Base-by-base conservation (phyloP, 2,888 invertebrate species). In the Melanotus villosus region DNA sequence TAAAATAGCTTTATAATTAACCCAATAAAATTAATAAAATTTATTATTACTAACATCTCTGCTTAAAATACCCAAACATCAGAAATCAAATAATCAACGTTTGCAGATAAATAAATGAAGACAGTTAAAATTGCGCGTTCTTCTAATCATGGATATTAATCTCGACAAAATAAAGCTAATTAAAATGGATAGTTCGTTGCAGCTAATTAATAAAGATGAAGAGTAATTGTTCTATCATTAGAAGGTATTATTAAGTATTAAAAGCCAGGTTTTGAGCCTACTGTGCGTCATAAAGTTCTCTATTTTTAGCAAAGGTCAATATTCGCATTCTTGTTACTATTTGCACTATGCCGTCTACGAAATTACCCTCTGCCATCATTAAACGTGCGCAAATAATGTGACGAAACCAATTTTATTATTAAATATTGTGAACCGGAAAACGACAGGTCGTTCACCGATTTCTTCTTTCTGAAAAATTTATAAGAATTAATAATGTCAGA, bases 281-380 rank as follows among this genome's bases (percentile, higher is more conserved):
- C 21, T 45, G 19, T 45, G 34, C 62, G 62, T 62, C 62, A 52
- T 30, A 41, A 58, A n/a, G 50, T 10, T 4, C 14, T 23, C 43
- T 64, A 64, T 56, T 64, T 64, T 64, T 64, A 64, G 54, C 54
- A 64, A 50, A 64, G 64, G 64, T 64, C 56, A 64, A 64, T 56
- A 64, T 43, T 56, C 64, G 64, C 64, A 64, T 64, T 56, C 38
- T 56, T 64, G 41, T 52, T 60, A 47, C 52, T 32, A 18, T 32
- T 52, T 62, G 36, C 50, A 62, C 50, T 52, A 52, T 45, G 19
- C n/a, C 52, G 50, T 26, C 52, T 18, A 19, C 36, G 47, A 47
- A 60, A 47, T 60, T 60, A 60, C 45, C 45, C 59, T 47, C 23
- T 41, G 23, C 14, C 26, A 6, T 5, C 47, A 45, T 30, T 18